A percentile compares a stretch with the other conserved stretches of the same genome.
Evolutionary conservation across 2,888 invertebrate species (phyloP).

Genomic region (Agrypnus murinus): DNA sequence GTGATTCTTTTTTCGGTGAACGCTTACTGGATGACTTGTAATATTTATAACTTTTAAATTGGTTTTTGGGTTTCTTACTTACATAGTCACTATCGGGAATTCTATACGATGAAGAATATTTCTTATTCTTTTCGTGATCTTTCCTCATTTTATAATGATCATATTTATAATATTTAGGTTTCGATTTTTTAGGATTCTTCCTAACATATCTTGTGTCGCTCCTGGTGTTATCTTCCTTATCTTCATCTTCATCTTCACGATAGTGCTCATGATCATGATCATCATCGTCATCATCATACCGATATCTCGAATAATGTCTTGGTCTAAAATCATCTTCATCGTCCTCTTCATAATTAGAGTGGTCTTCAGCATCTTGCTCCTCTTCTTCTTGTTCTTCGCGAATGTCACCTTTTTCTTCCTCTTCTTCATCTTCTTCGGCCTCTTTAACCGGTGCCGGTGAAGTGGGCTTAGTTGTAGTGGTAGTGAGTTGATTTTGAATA

Average conservation of each 20-base stretch:
- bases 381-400: constrained; percentile 40
- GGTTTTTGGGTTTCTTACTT: constrained; percentile 43
- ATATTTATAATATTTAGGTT: constrained; percentile 33
- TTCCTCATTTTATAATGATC: constrained; percentile 35
- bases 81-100: constrained; percentile 29
- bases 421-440: constrained; percentile 38
- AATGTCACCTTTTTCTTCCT: constrained; percentile 15
- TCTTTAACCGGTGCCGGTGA: constrained; percentile 40
- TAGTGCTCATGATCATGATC: constrained; percentile 48
- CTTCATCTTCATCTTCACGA: constrained; percentile 51
- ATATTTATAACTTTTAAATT: constrained; percentile 49
- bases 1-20: constrained; percentile 44
- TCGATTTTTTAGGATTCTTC: constrained; percentile 38
- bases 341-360: constrained; percentile 43
- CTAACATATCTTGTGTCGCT: constrained; percentile 31
- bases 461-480: not conserved
- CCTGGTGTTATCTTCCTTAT: constrained; percentile 47
- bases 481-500: not conserved
- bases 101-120: constrained; percentile 28
- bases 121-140: constrained; percentile 24
- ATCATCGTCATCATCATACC: constrained; percentile 40
- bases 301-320: constrained; percentile 31
- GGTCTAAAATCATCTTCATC: constrained; percentile 37
- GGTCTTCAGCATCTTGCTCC: constrained; percentile 33
- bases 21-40: constrained; percentile 41